phyloP scores from a whole-genome alignment of 2,113 vertebrate genomes.

The Malaclemys terrapin region DNA sequence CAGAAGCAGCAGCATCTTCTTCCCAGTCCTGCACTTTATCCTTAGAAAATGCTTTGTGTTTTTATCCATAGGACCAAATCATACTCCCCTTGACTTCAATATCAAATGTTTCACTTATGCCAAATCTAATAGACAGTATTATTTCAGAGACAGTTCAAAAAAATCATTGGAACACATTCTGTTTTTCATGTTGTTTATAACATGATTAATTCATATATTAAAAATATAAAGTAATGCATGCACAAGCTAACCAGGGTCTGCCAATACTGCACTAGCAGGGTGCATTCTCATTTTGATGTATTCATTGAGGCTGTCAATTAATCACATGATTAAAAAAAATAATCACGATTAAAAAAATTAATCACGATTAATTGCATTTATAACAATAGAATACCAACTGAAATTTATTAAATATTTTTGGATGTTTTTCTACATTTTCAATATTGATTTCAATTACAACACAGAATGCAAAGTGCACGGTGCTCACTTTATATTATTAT shows the following conservation, averaged over 20 bases:
- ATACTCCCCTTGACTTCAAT: neutral
- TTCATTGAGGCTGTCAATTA: no score
- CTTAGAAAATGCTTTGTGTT: neutral
- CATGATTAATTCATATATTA: neutral
- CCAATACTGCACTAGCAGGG: fast-evolving
- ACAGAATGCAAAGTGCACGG: no score
- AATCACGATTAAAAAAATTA: no score
- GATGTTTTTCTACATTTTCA: no score
- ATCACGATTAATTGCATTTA: no score
- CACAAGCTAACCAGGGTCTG: neutral
- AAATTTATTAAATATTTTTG: no score
- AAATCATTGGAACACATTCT: neutral
- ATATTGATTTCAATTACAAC: no score
- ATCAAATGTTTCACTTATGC: neutral
- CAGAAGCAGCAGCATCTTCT: neutral
- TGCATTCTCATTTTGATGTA: neutral
- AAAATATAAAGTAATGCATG: fast-evolving
- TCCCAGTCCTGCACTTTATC: fast-evolving
- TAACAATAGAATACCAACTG: no score
- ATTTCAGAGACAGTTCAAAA: neutral
- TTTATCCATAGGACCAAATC: neutral
- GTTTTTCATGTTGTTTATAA: neutral
- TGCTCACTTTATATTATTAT: no score
- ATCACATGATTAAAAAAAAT: no score
- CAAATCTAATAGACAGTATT: neutral